Base-by-base conservation (phyloP, 1,140 invertebrate genomes). In the Heliconius hermathena region DNA sequence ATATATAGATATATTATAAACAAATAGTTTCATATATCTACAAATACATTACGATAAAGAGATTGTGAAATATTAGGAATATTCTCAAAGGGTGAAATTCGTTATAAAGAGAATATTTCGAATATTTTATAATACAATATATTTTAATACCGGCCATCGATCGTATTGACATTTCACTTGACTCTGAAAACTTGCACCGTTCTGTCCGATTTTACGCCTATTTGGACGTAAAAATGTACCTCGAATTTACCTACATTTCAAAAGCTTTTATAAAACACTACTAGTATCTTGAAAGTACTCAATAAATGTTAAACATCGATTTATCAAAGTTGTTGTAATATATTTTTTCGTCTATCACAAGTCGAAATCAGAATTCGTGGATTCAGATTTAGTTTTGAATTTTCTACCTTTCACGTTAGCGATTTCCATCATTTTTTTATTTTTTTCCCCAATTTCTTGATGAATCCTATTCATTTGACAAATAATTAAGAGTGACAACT, bases 91-190 rank as follows among this genome's bases (percentile, higher is more conserved):
- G 22, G 57, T 41, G 66, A 60, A 75, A 66, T 26, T 13, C 52
- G 41, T 60, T 26, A 36, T 75, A 13, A 75, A 66, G 60, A 16
- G 36, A 26, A 41, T 26, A 33, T 26, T 18, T 8, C 8, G 71
- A 49, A 79, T 79, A 79, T 75, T 77, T 72, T 20, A 46, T 75
- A 38, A 71, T 60, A 46, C 79, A 38, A 71, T 60, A 77, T 54
- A 77, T 80, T 80, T 79, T 70, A 46, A 77, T 26, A 73, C 13
- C 22, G 46, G 76, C 41, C 41, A 76, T 73, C 36, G 71, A 36
- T 60, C 52, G 71, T 77, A 76, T 76, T 80, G 79, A 80, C 75
- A 57, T 80, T 77, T 71, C 74, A 80, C 74, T 80, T 77, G 79
- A 80, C 46, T 77, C 41, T 46, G 41, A 46, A 57, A 74, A 77